Percentiles rank a stretch among this genome's conserved stretches.
Evolutionary conservation across 2,888 invertebrate genomes (phyloP).

Genomic region (Heliothis peltigera): DNA sequence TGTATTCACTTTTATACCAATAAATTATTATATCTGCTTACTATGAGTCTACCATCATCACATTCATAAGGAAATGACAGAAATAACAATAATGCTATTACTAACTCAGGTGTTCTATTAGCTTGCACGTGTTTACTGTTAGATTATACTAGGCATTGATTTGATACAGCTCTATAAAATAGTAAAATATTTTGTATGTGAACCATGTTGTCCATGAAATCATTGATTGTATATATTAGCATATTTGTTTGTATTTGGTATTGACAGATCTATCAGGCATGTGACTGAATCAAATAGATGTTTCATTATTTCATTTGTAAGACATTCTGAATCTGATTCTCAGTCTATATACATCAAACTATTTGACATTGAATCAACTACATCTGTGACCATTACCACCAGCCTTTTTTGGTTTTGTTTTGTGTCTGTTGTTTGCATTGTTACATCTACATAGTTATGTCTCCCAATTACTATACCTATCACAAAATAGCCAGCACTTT

Average conservation of each 20-base stretch:
- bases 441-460: slow-evolving; percentile 8
- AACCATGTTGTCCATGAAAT: slow-evolving; percentile 50
- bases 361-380: slow-evolving; percentile 63
- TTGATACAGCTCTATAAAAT: not conserved
- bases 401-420: slow-evolving; percentile 51
- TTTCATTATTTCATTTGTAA: slow-evolving; percentile 36
- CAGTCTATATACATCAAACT: slow-evolving; percentile 20
- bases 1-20: not conserved
- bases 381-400: slow-evolving; percentile 53
- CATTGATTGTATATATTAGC: slow-evolving; percentile 51
- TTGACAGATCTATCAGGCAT: slow-evolving; percentile 53
- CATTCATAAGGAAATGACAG: no score
- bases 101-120: no score
- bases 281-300: slow-evolving; percentile 42
- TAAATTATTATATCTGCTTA: no score
- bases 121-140: no score
- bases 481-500: no score
- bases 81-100: no score
- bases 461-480: not conserved
- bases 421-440: slow-evolving; percentile 50
- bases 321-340: slow-evolving; percentile 27
- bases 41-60: no score
- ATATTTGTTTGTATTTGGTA: slow-evolving; percentile 54
- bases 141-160: no score
- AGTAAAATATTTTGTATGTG: slow-evolving; percentile 17